phyloP scores from a whole-genome alignment of 2,113 vertebrate species.

The Rhagologus leucostigma region DNA sequence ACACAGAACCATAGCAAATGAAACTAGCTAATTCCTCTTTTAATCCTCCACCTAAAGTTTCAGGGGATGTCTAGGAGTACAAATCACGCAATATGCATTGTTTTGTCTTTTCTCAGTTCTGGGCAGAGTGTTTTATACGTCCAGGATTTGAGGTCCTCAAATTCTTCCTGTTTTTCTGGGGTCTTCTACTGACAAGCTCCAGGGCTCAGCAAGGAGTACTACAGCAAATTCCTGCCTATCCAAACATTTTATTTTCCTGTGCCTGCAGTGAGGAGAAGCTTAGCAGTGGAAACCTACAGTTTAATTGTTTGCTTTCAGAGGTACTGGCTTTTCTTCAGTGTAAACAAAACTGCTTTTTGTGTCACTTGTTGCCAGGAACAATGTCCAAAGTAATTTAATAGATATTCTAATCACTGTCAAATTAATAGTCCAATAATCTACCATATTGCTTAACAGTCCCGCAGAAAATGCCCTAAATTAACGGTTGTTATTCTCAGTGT shows the following conservation, averaged over 20 bases:
- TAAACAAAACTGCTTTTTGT: conserved; percentile 12
- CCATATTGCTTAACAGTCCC: neutral
- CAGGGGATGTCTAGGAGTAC: neutral
- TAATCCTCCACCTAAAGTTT: neutral
- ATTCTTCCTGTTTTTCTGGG: neutral
- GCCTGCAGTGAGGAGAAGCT: neutral
- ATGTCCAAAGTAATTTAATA: neutral
- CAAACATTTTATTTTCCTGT: conserved; percentile 10
- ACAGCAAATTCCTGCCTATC: neutral
- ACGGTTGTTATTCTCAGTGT: neutral
- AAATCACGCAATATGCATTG: accelerated
- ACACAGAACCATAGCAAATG: neutral
- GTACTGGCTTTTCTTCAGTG: neutral
- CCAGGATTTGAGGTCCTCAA: neutral
- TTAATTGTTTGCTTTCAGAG: conserved; percentile 26
- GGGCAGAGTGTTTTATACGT: neutral
- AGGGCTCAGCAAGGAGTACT: neutral
- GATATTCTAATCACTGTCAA: neutral
- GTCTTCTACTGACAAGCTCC: neutral
- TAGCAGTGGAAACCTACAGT: neutral
- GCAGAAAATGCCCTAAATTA: neutral
- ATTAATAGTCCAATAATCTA: neutral
- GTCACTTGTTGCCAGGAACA: conserved; percentile 9
- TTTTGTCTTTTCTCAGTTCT: neutral
- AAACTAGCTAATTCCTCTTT: neutral